Evolutionary conservation across 1,140 invertebrate genomes (phyloP).

Genomic region (Cyclargus thomasi): DNA sequence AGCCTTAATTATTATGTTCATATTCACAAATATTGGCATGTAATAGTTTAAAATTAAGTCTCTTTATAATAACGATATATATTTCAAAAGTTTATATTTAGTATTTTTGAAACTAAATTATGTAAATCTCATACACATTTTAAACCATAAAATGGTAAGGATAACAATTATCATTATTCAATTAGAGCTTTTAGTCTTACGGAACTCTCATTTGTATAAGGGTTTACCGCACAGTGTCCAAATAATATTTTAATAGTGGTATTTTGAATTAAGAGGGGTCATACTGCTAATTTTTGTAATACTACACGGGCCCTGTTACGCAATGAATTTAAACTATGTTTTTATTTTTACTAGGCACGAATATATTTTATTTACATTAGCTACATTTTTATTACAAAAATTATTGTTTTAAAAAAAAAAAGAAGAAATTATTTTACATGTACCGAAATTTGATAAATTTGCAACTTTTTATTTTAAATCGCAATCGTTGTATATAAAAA

Average conservation of each 20-base stretch:
- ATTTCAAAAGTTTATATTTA: background rate
- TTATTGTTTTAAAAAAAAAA: too few species aligned
- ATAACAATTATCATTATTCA: background rate
- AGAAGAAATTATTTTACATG: too few species aligned
- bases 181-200: constrained; percentile 31
- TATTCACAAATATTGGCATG: constrained; percentile 3
- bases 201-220: constrained; percentile 31
- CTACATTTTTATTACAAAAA: too few species aligned
- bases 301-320: too few species aligned
- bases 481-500: too few species aligned
- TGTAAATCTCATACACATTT: background rate
- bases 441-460: too few species aligned
- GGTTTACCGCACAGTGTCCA: background rate
- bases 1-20: constrained; percentile 4
- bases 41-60: background rate
- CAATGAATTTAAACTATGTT: too few species aligned
- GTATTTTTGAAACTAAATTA: background rate
- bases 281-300: too few species aligned
- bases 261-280: too few species aligned
- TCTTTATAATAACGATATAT: background rate
- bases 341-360: too few species aligned
- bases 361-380: too few species aligned
- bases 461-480: too few species aligned
- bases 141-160: constrained; percentile 21
- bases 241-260: background rate